Base-by-base conservation (phyloP, 1,140 invertebrate species). In the Bombus turneri region DNA sequence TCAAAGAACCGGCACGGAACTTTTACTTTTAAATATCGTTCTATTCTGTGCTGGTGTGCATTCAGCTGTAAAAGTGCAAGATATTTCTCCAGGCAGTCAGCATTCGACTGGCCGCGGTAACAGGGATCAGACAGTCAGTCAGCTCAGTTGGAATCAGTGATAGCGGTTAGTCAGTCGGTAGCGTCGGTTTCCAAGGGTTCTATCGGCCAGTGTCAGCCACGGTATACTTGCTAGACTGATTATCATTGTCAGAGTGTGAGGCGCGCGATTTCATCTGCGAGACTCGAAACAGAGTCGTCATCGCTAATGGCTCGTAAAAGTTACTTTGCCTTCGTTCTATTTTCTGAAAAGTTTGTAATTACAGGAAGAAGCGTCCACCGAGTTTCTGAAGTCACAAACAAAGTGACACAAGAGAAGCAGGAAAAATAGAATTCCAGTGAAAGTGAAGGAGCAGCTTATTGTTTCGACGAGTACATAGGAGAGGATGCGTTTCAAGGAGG, bases 1-100 rank as follows among this genome's bases (percentile, higher is more conserved):
- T 53, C 22, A 53, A 53, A 64, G 39, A 69, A 28, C 22, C 22
- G 25, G 34, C 10, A 15, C 3, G 25, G 8, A 13, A 47, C 15
- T 73, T 82, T 64, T 74, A 74, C 80, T 74, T 74, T 82, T 25
- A 82, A 82, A 82, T 64, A 64, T 43, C 28, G 28, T 37, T 74
- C 71, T 81, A 47, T 81, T 80, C 64, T 64, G 22, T 64, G 8
- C 34, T 34, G 43, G 25, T n/a, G 22, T 34, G 5, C 6, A 31
- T 64, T 62, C 28, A 62, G 1, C 28, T 34, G n/a, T 64, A 62
- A 64, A 82, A 43, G 69, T 81, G 13, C 3, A 80, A 41, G 18
- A 66, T 59, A 64, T 59, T 28, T 64, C 37, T 78, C n/a, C 57
- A 78, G 75, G 47, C 41, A 47, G 41, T 6, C n/a, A 12, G n/a